Base-by-base conservation (phyloP, 2,113 vertebrate species). In the Gasterosteus aculeatus region DNA sequence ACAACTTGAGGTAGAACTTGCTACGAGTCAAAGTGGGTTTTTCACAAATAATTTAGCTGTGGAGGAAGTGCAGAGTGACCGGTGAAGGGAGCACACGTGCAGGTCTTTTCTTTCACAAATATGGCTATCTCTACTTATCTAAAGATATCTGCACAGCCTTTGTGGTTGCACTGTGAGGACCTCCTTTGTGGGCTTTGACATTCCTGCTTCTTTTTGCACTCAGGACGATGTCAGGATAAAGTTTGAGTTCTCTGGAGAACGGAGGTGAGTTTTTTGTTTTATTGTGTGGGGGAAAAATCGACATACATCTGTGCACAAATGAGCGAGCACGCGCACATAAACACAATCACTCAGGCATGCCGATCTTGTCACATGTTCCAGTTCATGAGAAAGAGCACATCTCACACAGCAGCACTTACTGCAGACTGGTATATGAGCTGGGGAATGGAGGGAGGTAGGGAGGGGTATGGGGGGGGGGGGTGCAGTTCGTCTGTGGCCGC, bases 161-260 rank as follows among this genome's bases (percentile, higher is more conserved):
- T 56, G 26, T 56, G 6, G 14, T 7, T 56, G 14, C 26, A 16
- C 14, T 31, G 29, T 31, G 7, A 57, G 2, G 7, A 26, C 54
- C 5, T 22, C 54, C 29, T 31, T 18, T 57, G 26, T 57, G 2
- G 11, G 31, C 54, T 39, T 49, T 66, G 51, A 80, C 46, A 29
- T 57, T n/a, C 11, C 16, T 80, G 4, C 63, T 44, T 83, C 56
- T 83, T 4, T 80, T 69, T 64, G 22, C 63, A 69, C 31, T 56
- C 93, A 99, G 97, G 96, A 95, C 31, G 97, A 99, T 49, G 94
- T 99, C 83, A 95, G 97, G 92, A 97, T 99, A 73, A 99, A 99
- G 92, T 99, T 99, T 93, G 97, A 99, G 83, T 95, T 96, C 87
- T 96, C 95, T 0, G 97, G 96, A 72, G 97, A 98, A 87, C 95